A percentile compares a stretch with the other conserved stretches of the same genome.
Evolutionary conservation across 2,888 invertebrate species (phyloP).

Genomic region (Luffia ferchaultella): DNA sequence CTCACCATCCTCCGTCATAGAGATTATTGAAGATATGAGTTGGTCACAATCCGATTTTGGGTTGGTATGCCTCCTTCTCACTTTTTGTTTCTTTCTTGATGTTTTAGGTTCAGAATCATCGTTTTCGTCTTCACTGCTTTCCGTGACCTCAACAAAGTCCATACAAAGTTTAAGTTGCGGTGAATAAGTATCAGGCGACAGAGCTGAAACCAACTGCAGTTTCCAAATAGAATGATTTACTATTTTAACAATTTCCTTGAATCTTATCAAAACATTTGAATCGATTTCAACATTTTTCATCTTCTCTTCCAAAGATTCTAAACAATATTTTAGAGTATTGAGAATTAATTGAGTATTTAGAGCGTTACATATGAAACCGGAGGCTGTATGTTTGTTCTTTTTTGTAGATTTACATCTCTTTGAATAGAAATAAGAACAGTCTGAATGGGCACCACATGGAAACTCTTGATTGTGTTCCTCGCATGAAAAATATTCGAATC

Average conservation of each 20-base stretch:
- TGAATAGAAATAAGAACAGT: constrained; percentile 57
- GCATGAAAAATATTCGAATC: constrained; percentile 68
- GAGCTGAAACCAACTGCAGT: constrained; percentile 71
- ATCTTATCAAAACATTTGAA: constrained; percentile 27
- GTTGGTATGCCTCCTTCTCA: constrained; percentile 36
- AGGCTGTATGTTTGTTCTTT: constrained; percentile 28
- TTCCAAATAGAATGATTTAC: constrained; percentile 78
- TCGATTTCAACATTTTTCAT: constrained; percentile 25
- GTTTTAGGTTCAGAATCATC: constrained; percentile 35
- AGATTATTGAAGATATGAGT: constrained; percentile 42
- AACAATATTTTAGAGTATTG: constrained; percentile 61
- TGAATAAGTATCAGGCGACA: constrained; percentile 54
- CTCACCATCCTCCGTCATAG: constrained; percentile 42
- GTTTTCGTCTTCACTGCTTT: constrained; percentile 56
- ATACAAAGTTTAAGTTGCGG: constrained; percentile 47
- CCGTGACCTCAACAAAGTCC: constrained; percentile 52
- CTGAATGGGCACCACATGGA: constrained; percentile 50
- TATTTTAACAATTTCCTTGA: constrained; percentile 46
- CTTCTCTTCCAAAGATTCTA: constrained; percentile 53
- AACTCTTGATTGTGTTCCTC: constrained; percentile 53
- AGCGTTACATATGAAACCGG: constrained; percentile 68
- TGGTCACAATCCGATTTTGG: constrained; percentile 43
- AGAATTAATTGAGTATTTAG: constrained; percentile 67
- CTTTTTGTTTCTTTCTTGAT: constrained; percentile 43
- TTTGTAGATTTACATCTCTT: constrained; percentile 40